Conservation (phyloP, 1,140 invertebrate genomes). For the Bilobella aurantiaca region DNA sequence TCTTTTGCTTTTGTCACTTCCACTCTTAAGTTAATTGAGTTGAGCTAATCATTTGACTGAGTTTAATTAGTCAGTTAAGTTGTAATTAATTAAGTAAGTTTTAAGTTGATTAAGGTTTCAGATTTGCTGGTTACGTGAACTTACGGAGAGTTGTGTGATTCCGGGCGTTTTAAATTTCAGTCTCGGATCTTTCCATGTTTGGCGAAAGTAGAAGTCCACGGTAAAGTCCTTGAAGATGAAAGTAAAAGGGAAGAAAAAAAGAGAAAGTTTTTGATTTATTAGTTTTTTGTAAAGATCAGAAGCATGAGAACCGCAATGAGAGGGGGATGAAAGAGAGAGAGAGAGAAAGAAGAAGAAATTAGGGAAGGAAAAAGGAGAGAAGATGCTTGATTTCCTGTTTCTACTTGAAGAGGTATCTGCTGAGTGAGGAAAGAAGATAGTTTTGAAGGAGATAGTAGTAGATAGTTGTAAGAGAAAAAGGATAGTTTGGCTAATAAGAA, state of each 20-base stretch:
- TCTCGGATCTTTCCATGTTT: slow-evolving; percentile 93
- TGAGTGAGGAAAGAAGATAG: no score
- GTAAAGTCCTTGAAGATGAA: slow-evolving; percentile 78
- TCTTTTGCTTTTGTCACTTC: no score
- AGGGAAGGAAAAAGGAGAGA: neutral
- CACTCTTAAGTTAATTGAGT: no score
- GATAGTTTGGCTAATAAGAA: slow-evolving; percentile 4
- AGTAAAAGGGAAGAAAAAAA: slow-evolving; percentile 29
- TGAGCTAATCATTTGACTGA: no score
- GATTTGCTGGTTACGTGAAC: no score
- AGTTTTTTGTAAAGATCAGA: neutral
- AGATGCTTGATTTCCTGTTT: slow-evolving; percentile 7
- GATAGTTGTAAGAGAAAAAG: neutral
- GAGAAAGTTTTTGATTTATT: neutral
- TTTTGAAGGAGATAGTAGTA: no score
- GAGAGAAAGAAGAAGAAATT: neutral
- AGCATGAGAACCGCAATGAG: neutral
- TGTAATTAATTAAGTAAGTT: no score
- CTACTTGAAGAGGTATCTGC: slow-evolving; percentile 3
- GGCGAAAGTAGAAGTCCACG: slow-evolving; percentile 96
- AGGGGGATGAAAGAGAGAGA: neutral
- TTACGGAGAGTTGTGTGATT: slow-evolving; percentile 70
- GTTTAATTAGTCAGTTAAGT: no score
- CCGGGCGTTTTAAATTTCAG: slow-evolving; percentile 78
- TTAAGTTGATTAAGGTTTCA: no score